Percentiles rank a stretch among this genome's conserved stretches.
Conservation (phyloP, 2,113 vertebrate genomes). For the Thinocorus orbignyianus region DNA sequence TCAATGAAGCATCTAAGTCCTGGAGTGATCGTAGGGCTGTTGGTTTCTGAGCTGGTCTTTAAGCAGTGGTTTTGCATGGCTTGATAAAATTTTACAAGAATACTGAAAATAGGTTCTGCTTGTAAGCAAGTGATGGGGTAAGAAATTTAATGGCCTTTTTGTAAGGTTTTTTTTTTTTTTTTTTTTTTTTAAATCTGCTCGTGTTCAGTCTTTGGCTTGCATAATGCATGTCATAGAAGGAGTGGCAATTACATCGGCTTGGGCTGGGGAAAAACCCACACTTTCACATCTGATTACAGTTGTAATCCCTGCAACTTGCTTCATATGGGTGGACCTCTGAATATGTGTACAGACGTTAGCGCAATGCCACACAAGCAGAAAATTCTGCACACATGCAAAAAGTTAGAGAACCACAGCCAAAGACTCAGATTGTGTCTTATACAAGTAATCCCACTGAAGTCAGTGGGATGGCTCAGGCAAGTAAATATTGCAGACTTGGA, state of each 20-base stretch:
- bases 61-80: neutral
- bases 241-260: constrained; percentile 60
- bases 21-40: neutral
- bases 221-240: constrained; percentile 29
- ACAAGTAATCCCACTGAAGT: constrained; percentile 63
- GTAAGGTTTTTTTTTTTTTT: neutral
- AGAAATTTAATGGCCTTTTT: constrained; percentile 6
- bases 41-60: neutral
- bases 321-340: constrained; percentile 62
- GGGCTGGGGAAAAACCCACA: constrained; percentile 44
- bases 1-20: neutral
- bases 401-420: constrained; percentile 52
- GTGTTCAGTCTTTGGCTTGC: constrained; percentile 35
- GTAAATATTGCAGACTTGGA: constrained; percentile 32
- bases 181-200: neutral
- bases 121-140: neutral
- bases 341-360: constrained; percentile 37
- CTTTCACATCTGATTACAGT: constrained; percentile 68
- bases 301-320: constrained; percentile 69
- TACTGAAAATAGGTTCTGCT: neutral
- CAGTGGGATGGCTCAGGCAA: constrained; percentile 47
- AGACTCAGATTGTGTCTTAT: constrained; percentile 10
- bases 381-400: constrained; percentile 61
- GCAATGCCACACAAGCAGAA: constrained; percentile 67
- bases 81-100: neutral